Base-by-base conservation (phyloP, 2,113 vertebrate species). In the Mustela nigripes region DNA sequence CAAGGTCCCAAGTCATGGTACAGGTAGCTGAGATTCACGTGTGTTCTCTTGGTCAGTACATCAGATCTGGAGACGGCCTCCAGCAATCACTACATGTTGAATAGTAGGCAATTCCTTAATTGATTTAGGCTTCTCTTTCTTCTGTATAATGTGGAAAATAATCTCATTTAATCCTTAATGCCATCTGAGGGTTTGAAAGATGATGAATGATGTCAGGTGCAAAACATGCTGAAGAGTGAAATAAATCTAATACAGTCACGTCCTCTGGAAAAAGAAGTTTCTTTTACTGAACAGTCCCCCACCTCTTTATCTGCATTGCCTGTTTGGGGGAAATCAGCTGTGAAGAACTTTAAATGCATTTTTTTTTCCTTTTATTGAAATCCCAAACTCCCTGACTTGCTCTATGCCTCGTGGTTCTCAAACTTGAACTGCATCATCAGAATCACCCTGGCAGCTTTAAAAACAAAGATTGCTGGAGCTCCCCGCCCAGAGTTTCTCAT, bases 181-280 rank as follows among this genome's bases (percentile, higher is more conserved):
- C 19, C 39, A 94, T 19, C 50, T 65, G n/a, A 67, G 48, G 65
- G 28, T 58, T 91, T 82, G 53, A 92, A 82, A 67, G 63, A n/a
- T 33, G 22, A 74, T 9, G 56, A 60, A 0, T 9, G 39, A 76
- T 16, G 9, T 63, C 45, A 65, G 71, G n/a, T 42, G 63, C 31
- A 65, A 56, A 92, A 69, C 39, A 84, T 9, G 36, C 2, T 85
- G 21, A 76, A 67, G 36, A 21, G 24, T 22, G 39, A 78, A 58
- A 71, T 11, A 31, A 16, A 94, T 39, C 9, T 48, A 31, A 53
- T 93, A 76, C 50, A 79, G 58, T n/a, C 22, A 45, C 15, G 12
- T 63, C 92, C 69, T 36, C 80, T 63, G 92, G 93, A 65, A 76
- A 98, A 97, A 85, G 45, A 93, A 88, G 42, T 39, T 24, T 56